Evolutionary conservation across 2,113 vertebrate genomes (phyloP).

Genomic region (Tachuris rubrigastra): DNA sequence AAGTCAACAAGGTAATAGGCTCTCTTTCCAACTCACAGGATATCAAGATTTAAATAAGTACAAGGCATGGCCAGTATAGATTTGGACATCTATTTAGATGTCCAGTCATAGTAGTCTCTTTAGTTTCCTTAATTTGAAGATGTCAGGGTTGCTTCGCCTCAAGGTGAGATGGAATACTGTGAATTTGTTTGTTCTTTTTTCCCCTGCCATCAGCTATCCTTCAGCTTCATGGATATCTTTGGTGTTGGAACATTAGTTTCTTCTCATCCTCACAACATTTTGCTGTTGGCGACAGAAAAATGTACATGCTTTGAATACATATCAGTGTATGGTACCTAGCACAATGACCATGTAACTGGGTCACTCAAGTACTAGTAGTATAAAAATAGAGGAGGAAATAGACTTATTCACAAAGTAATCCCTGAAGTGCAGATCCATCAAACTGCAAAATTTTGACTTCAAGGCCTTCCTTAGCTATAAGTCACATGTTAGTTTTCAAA

Average conservation of each 20-base stretch:
- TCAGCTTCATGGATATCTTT: neutral
- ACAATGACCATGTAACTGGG: neutral
- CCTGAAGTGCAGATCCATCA: neutral
- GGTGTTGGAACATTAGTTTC: neutral
- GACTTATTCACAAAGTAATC: neutral
- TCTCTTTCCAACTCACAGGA: neutral
- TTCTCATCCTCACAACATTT: neutral
- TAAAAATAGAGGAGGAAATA: neutral
- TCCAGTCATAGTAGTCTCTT: neutral
- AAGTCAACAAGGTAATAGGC: neutral
- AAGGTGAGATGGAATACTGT: neutral
- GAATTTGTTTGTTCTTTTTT: accelerated
- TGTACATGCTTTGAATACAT: neutral
- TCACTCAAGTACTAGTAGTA: neutral
- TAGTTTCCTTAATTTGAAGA: neutral
- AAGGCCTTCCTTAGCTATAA: neutral
- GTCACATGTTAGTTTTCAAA: neutral
- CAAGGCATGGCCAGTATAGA: neutral
- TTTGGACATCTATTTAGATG: neutral
- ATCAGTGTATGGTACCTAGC: neutral
- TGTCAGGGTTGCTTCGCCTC: neutral
- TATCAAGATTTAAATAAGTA: neutral
- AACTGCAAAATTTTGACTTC: neutral
- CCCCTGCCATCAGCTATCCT: neutral
- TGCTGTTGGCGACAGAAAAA: neutral